Evolutionary conservation across 2,888 invertebrate genomes (phyloP), one percentile per base, ranked within the genome.

Genomic region (Dyspetes luteomarginatus): DNA sequence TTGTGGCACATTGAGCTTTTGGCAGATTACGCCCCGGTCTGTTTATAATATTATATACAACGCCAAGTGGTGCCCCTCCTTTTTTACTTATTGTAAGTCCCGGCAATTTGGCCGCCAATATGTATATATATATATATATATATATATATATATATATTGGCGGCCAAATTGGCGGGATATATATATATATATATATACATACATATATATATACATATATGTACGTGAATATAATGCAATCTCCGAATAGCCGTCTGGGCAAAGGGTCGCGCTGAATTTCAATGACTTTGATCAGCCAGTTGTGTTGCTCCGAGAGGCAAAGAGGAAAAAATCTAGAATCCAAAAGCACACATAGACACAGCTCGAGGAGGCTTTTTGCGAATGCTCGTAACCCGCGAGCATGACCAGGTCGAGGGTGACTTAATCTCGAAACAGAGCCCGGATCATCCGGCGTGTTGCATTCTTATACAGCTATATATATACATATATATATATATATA

Each of bases 381-480:
- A 74, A 74, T 78, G 69, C 76, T 56, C 45, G 48, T 36, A 5
- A 36, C 48, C 62, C 52, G 36, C 65, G 24, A 45, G 74, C 30
- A 22, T 65, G 55, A 58, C 73, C 77, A 69, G 52, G 24, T 74
- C 77, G 62, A 78, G 81, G 58, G 78, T 55, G 78, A 74, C 76
- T 78, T 81, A 81, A 81, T 81, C 81, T 69, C 73, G 74, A 69
- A 78, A 81, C 81, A 78, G 69, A 81, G 78, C 81, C 69, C 22
- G 81, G 77, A 78, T 81, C 58, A 81, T 81, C 81, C 81, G 74
- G 65, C 69, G 74, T 78, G 81, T 81, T 78, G 81, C 81, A 81
- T 78, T 71, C 74, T 69, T 69, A n/a, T n/a, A n/a, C n/a, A n/a
- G n/a, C n/a, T n/a, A n/a, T n/a, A n/a, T n/a, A n/a, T n/a, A n/a